Percentiles rank a stretch among this genome's conserved stretches.
Conservation (phyloP, 2,888 invertebrate species). For the Leptarthrus brevirostris region DNA sequence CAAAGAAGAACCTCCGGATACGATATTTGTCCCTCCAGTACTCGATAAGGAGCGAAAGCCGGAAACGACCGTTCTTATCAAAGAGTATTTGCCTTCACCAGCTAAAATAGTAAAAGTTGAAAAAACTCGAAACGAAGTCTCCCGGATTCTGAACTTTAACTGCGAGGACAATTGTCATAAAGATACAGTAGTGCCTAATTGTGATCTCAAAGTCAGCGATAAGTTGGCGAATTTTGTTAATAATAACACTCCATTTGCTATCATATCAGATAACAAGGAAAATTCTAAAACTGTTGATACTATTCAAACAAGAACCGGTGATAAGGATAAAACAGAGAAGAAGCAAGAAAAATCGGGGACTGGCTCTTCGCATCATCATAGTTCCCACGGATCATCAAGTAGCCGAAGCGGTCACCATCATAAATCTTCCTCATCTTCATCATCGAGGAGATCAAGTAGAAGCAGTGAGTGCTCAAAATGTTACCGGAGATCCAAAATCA, state of each 20-base stretch:
- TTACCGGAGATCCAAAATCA: slow-evolving; percentile 76
- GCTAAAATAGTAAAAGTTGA: slow-evolving; percentile 55
- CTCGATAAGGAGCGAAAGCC: not conserved
- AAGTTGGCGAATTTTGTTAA: slow-evolving; percentile 30
- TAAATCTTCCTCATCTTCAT: slow-evolving; percentile 56
- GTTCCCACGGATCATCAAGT: slow-evolving; percentile 54
- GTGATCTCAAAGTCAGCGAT: slow-evolving; percentile 52
- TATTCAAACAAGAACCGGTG: not conserved
- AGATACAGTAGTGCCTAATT: slow-evolving; percentile 51
- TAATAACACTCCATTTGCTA: slow-evolving; percentile 35
- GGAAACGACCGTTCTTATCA: slow-evolving; percentile 55
- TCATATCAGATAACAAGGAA: slow-evolving; percentile 53
- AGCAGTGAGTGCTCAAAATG: slow-evolving; percentile 73
- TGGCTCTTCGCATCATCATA: slow-evolving; percentile 45
- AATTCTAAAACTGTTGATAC: slow-evolving; percentile 33
- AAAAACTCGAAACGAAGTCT: slow-evolving; percentile 63
- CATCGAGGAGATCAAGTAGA: slow-evolving; percentile 58
- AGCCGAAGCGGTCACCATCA: slow-evolving; percentile 55
- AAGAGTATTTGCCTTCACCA: slow-evolving; percentile 53
- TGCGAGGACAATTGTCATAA: slow-evolving; percentile 48
- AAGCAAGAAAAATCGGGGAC: not conserved
- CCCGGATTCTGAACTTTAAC: slow-evolving; percentile 63
- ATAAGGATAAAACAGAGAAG: not conserved
- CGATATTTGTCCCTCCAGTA: not conserved
- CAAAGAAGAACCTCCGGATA: not conserved